Conservation (phyloP, 2,797 vertebrate species). For the Aythya fuligula region DNA sequence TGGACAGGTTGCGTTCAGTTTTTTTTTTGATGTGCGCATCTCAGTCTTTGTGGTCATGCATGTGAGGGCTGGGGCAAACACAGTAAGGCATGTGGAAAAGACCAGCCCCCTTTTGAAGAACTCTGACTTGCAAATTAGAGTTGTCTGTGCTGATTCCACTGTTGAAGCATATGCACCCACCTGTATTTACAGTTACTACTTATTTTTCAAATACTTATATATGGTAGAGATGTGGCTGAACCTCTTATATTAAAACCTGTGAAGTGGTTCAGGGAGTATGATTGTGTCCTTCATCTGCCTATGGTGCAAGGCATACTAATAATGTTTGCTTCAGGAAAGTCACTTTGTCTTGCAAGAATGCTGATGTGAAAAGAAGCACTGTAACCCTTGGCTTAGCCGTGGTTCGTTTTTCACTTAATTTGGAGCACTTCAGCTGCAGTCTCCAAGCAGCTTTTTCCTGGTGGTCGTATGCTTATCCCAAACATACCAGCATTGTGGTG, state of each 20-base stretch:
- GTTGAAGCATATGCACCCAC: neutral
- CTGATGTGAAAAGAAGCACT: neutral
- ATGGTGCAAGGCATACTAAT: neutral
- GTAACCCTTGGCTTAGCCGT: neutral
- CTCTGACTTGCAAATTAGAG: neutral
- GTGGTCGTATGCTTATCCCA: neutral
- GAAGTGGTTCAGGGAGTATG: too few relatives aligned
- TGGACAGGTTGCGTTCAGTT: neutral
- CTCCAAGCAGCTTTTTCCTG: neutral
- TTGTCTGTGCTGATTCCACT: neutral
- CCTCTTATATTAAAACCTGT: too few relatives aligned
- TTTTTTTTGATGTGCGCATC: neutral
- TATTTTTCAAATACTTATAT: neutral
- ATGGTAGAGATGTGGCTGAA: neutral
- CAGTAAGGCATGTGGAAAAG: neutral
- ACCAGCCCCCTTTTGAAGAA: neutral
- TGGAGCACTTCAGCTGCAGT: neutral
- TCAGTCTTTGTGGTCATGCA: accelerated
- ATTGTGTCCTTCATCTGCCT: neutral
- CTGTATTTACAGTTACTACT: neutral
- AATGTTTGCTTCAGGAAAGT: neutral
- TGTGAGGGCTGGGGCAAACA: neutral
- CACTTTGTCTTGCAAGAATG: neutral
- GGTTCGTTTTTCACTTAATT: neutral
- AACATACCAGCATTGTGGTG: neutral